phyloP scores from a whole-genome alignment of 2,113 vertebrate genomes.

The Protobothrops mucrosquamatus region DNA sequence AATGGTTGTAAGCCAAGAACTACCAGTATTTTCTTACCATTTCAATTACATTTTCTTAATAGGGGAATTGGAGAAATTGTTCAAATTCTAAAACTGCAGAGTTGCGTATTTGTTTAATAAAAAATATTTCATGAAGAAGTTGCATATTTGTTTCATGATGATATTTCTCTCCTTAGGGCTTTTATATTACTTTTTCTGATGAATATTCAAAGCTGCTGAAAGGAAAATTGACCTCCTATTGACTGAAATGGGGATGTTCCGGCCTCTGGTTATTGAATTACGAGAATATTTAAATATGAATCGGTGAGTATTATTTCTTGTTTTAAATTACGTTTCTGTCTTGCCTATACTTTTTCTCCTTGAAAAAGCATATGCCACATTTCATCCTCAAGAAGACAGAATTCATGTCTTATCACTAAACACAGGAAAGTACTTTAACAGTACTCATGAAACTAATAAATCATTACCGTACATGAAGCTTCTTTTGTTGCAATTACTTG shows the following conservation, averaged over 20 bases:
- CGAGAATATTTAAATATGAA: slow-evolving; percentile 45
- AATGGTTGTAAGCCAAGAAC: neutral
- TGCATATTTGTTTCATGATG: slow-evolving; percentile 49
- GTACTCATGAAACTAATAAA: neutral
- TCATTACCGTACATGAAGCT: neutral
- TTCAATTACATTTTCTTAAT: neutral
- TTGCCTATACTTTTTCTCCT: neutral
- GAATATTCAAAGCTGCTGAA: slow-evolving; percentile 47
- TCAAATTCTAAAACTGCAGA: slow-evolving; percentile 29
- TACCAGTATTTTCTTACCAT: neutral
- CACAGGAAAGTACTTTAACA: neutral
- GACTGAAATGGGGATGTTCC: slow-evolving; percentile 58
- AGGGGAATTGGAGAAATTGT: slow-evolving; percentile 30
- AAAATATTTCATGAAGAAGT: neutral
- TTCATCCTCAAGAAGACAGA: neutral
- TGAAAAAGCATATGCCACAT: neutral
- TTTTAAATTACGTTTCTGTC: neutral
- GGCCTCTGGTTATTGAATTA: slow-evolving; percentile 22
- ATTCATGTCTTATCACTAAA: neutral
- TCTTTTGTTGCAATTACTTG: neutral
- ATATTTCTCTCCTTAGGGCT: slow-evolving; percentile 57
- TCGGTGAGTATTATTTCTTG: slow-evolving; percentile 49
- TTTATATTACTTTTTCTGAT: slow-evolving; percentile 53
- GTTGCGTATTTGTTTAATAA: neutral
- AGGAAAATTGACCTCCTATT: slow-evolving; percentile 32